A percentile compares a stretch with the other conserved stretches of the same genome.
Conservation (phyloP, 2,888 invertebrate species). For the Cecidostiba fungosa region DNA sequence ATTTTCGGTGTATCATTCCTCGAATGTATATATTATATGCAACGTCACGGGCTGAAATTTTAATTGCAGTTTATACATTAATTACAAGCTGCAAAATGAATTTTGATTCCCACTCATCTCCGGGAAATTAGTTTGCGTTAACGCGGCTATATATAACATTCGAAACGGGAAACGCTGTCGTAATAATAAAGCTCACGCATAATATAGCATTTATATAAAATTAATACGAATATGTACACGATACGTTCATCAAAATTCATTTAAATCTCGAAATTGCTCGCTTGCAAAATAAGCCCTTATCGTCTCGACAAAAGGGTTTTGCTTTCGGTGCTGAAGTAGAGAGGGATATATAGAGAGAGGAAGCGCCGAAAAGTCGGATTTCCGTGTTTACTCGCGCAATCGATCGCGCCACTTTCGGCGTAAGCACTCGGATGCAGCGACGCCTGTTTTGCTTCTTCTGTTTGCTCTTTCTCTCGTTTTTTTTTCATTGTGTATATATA, state of each 20-base stretch:
- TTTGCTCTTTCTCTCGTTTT: not conserved
- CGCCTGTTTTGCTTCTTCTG: not conserved
- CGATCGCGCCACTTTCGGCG: slow-evolving; percentile 18
- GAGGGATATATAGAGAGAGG: not conserved
- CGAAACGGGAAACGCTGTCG: too few species aligned
- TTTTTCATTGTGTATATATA: not conserved
- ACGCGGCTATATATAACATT: not conserved
- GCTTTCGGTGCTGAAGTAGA: not conserved
- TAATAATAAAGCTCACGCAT: too few species aligned
- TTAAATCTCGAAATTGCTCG: too few species aligned
- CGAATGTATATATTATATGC: not conserved
- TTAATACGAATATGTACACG: not conserved
- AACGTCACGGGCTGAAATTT: not conserved
- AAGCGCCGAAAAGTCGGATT: slow-evolving; percentile 37
- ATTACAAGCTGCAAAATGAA: not conserved
- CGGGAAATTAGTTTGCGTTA: not conserved
- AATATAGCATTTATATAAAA: not conserved
- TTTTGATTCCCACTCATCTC: not conserved
- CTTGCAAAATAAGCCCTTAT: too few species aligned
- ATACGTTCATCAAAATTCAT: not conserved
- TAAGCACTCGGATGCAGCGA: slow-evolving; percentile 1
- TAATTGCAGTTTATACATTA: not conserved
- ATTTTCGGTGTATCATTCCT: too few species aligned
- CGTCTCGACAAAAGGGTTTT: not conserved
- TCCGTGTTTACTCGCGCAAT: slow-evolving; percentile 27